Evolutionary conservation across 1,140 invertebrate genomes (phyloP).

Genomic region (Melitaea cinxia): DNA sequence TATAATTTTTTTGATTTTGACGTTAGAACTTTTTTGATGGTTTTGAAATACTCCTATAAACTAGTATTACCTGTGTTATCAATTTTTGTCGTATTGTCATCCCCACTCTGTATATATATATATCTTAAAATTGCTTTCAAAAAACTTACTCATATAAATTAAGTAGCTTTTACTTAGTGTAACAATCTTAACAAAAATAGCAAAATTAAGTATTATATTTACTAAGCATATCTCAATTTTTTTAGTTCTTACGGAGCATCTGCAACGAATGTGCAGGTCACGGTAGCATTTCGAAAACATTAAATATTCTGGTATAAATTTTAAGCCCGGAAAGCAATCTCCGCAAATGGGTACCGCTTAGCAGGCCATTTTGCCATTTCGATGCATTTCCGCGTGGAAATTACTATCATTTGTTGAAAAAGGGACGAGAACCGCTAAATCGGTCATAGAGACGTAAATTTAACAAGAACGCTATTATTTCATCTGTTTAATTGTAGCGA

Average conservation of each 20-base stretch:
- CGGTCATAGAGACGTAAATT: conserved; percentile 56
- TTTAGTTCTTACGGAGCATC: conserved; percentile 15
- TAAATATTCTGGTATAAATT: conserved; percentile 66
- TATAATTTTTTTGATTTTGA: too few species aligned
- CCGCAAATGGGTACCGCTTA: conserved; percentile 70
- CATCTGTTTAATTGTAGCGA: conserved; percentile 24
- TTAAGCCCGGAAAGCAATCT: conserved; percentile 65
- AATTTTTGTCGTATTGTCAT: too few species aligned
- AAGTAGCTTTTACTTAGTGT: too few species aligned
- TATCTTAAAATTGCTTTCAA: too few species aligned
- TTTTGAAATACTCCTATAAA: too few species aligned
- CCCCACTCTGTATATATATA: too few species aligned
- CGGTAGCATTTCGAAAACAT: conserved; percentile 44
- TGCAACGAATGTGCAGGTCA: conserved; percentile 30
- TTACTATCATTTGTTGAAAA: conserved; percentile 76
- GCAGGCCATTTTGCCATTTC: conserved; percentile 73
- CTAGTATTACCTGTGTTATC: too few species aligned
- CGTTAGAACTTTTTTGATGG: too few species aligned
- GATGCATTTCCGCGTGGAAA: conserved; percentile 76
- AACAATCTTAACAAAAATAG: too few species aligned
- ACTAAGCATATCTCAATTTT: not conserved
- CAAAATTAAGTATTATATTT: not conserved
- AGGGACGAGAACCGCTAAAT: conserved; percentile 59
- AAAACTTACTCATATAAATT: too few species aligned
- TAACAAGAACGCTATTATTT: conserved; percentile 15